Percentiles rank a stretch among this genome's conserved stretches.
phyloP scores from a whole-genome alignment of 2,797 vertebrate genomes.

The Chaetodon trifasciatus region DNA sequence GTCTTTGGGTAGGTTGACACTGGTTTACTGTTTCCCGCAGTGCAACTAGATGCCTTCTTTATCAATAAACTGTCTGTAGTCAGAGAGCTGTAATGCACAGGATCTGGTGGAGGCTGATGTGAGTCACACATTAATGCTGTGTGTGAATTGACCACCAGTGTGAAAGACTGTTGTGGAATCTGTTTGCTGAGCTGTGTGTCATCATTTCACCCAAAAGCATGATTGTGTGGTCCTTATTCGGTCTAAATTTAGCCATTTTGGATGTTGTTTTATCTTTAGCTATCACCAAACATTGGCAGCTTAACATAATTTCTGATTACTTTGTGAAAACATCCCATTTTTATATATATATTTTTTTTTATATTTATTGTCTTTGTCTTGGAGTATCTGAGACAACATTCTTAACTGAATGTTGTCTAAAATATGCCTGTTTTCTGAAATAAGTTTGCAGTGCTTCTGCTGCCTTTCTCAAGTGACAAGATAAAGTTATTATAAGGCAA shows the following conservation, averaged over 20 bases:
- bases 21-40: constrained; percentile 13
- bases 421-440: no score
- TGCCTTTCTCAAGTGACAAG: no score
- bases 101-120: background rate
- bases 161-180: background rate
- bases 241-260: background rate
- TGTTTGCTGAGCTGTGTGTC: background rate
- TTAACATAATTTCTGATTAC: background rate
- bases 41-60: background rate
- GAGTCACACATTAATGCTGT: constrained; percentile 18
- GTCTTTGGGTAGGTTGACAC: constrained; percentile 24
- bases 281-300: background rate
- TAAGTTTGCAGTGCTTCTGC: no score
- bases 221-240: background rate
- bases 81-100: background rate
- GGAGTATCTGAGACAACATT: background rate
- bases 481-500: no score
- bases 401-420: background rate
- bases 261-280: background rate
- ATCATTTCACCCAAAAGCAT: background rate
- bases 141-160: background rate
- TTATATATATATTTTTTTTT: background rate
- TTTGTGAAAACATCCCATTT: background rate
- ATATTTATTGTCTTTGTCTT: background rate
- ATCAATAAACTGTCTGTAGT: background rate